These are phyloP conservation scores for Episyrphus balteatus DNA, from an alignment of 1,140 invertebrate species.

Conservation along the genomic window DNA sequence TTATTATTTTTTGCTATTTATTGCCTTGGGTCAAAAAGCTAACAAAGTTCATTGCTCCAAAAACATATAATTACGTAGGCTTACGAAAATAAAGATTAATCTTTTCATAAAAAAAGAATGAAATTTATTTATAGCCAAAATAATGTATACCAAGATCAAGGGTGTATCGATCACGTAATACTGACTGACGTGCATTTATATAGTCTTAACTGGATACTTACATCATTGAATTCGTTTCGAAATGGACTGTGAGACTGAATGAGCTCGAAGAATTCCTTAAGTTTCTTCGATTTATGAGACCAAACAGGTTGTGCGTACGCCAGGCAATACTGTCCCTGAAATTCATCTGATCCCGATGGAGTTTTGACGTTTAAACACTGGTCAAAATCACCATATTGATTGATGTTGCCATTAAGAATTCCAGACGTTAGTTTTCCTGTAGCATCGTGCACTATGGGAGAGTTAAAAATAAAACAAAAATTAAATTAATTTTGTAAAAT, in stretches of 20 bases:
- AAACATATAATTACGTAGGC: no score
- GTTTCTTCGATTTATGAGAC: constrained; percentile 36
- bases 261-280: constrained; percentile 44
- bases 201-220: no score
- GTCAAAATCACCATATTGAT: constrained; percentile 53
- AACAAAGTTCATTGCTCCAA: no score
- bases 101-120: no score
- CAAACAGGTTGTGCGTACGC: constrained; percentile 43
- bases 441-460: constrained; percentile 47
- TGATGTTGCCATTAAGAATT: constrained; percentile 50
- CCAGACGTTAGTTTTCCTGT: constrained; percentile 45
- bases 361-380: constrained; percentile 39
- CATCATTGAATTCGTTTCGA: constrained; percentile 49
- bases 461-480: constrained; percentile 1
- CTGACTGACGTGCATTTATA: no score
- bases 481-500: not conserved
- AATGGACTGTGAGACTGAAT: constrained; percentile 52
- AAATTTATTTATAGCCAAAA: no score
- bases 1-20: no score
- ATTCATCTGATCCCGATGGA: constrained; percentile 1
- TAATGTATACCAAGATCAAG: no score
- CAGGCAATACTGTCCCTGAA: constrained; percentile 51
- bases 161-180: no score
- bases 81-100: no score
- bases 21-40: no score